A percentile compares a stretch with the other conserved stretches of the same genome.
Evolutionary conservation across 2,888 invertebrate genomes (phyloP).

Genomic region (Philhelius pedissequus): DNA sequence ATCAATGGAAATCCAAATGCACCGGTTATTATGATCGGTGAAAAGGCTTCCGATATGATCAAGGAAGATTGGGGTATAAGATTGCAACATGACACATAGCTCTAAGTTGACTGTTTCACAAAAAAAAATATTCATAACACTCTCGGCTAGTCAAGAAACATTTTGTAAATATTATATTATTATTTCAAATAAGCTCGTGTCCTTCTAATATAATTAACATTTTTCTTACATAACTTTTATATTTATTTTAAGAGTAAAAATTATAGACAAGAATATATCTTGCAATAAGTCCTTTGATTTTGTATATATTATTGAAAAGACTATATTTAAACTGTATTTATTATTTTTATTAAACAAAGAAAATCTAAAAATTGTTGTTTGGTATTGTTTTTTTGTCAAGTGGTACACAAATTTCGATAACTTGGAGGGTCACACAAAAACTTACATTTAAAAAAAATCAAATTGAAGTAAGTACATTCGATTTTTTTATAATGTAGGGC

Average conservation of each 20-base stretch:
- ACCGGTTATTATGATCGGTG: conserved; percentile 93
- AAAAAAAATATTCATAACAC: not conserved
- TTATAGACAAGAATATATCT: not conserved
- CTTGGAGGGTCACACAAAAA: too few relatives aligned
- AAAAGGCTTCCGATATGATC: conserved; percentile 93
- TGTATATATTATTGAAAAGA: conserved; percentile 45
- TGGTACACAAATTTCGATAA: not conserved
- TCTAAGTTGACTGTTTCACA: not conserved
- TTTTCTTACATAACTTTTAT: not conserved
- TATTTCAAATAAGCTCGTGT: conserved; percentile 7
- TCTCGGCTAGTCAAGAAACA: conserved; percentile 59
- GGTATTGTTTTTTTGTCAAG: not conserved
- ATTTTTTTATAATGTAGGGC: too few relatives aligned
- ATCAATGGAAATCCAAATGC: conserved; percentile 95
- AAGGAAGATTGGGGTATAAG: conserved; percentile 88
- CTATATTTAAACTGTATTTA: conserved; percentile 50
- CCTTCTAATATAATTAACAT: conserved; percentile 9
- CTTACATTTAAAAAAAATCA: too few relatives aligned
- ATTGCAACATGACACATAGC: conserved; percentile 24
- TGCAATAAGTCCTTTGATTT: conserved; percentile 8
- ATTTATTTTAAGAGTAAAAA: not conserved
- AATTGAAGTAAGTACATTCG: too few relatives aligned
- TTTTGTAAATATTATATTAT: conserved; percentile 42
- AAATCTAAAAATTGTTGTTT: not conserved
- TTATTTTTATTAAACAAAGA: conserved; percentile 35